Evolutionary conservation across 1,140 invertebrate genomes (phyloP).

Genomic region (Drosophila elegans): DNA sequence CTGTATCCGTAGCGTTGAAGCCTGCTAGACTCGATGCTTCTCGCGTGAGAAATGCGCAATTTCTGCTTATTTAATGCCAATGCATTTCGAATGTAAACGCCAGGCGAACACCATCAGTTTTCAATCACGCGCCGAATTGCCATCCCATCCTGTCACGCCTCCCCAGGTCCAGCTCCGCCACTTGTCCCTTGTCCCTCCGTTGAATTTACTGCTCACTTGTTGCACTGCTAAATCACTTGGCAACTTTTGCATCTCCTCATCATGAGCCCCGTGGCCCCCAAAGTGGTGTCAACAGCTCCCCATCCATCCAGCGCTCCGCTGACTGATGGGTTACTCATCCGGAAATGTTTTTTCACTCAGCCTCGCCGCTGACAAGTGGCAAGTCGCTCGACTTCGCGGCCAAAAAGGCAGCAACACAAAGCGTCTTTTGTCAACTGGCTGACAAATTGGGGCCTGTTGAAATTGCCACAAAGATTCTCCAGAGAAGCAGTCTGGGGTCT

Average conservation of each 20-base stretch:
- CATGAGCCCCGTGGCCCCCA: conserved; percentile 62
- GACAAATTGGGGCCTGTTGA: conserved; percentile 71
- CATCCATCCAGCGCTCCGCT: conserved; percentile 37
- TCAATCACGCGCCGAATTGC: conserved; percentile 67
- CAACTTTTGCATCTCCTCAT: conserved; percentile 77
- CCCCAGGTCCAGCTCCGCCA: not conserved
- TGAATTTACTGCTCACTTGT: conserved; percentile 72
- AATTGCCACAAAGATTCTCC: conserved; percentile 51
- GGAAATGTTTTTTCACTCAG: conserved; percentile 73
- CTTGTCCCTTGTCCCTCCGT: not conserved
- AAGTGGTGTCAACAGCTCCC: conserved; percentile 78
- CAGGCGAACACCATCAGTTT: conserved; percentile 72
- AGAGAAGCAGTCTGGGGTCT: not conserved
- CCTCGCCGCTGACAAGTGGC: conserved; percentile 41
- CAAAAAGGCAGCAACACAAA: conserved; percentile 64
- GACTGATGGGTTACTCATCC: conserved; percentile 81
- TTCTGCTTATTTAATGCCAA: conserved; percentile 79
- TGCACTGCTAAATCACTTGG: conserved; percentile 75
- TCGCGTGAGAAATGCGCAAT: conserved; percentile 78
- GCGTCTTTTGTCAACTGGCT: conserved; percentile 71
- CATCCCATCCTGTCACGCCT: conserved; percentile 46
- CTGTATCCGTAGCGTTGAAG: conserved; percentile 19
- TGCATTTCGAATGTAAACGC: conserved; percentile 71
- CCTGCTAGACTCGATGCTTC: conserved; percentile 31
- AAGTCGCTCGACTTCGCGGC: conserved; percentile 34